Base-by-base conservation (phyloP, 2,113 vertebrate genomes). In the Misgurnus anguillicaudatus region DNA sequence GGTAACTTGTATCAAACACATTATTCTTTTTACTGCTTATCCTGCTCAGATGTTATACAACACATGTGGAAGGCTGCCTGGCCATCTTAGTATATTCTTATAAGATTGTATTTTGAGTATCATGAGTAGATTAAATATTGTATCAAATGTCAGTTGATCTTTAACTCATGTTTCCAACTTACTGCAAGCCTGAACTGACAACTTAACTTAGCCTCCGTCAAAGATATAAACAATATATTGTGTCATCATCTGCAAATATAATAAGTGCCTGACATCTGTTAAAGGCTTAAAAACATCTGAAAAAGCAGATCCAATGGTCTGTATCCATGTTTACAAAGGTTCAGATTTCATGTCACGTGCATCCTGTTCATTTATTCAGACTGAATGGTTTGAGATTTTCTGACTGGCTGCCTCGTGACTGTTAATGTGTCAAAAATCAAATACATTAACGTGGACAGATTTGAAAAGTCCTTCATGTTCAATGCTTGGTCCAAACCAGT, bases 21-120 rank as follows among this genome's bases (percentile, higher is more conserved):
- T 70, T 85, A 51, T 31, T 42, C 9, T 82, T 53, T 86, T 82
- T 77, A 79, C 72, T 79, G 67, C 58, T 75, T 85, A 85, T 69
- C 36, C 13, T 57, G 53, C 53, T 71, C 17, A 19, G 31, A 41
- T 42, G 53, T 58, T 72, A n/a, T n/a, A 72, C n/a, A 42, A 58
- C 53, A 72, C 6, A 42, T 38, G 11, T 42, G 53, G 5, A 72
- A 6, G 70, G 57, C 53, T 58, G 70, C 68, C 31, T 55, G 11
- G 31, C 19, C 17, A 58, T 58, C n/a, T 4, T 24, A 58, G 21
- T 21, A 55, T 4, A 41, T 65, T 42, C 11, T 3, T n/a, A 14
- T n/a, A 19, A 9, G 53, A 6, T 57, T n/a, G 19, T 3, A 19
- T 57, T 57, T 57, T 57, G 53, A 55, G 68, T n/a, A n/a, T n/a